phyloP scores from a whole-genome alignment of 2,113 vertebrate genomes.

The Odocoileus hemionus region DNA sequence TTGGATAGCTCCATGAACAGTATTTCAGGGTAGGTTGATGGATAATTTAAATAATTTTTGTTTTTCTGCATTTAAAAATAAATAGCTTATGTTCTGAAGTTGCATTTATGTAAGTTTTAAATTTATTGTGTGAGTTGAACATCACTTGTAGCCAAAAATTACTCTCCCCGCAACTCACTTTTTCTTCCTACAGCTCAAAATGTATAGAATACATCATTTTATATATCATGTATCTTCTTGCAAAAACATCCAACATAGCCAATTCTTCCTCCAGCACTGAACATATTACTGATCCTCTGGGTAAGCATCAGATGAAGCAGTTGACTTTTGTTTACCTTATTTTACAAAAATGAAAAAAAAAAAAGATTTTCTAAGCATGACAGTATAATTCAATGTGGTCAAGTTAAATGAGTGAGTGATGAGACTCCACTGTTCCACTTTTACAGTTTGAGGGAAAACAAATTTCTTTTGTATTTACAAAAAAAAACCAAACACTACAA shows the following conservation, averaged over 20 bases:
- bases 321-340: not conserved
- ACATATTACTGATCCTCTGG: not conserved
- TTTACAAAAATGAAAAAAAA: not conserved
- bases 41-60: not conserved
- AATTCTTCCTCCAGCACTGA: not conserved
- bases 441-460: not conserved
- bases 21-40: not conserved
- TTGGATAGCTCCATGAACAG: not conserved
- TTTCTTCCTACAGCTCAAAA: not conserved
- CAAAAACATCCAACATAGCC: not conserved
- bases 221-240: not conserved
- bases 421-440: not conserved
- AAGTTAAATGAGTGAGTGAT: not conserved
- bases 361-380: not conserved
- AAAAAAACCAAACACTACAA: not conserved
- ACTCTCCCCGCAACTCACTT: not conserved
- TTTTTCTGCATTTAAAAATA: conserved; percentile 19
- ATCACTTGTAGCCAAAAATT: not conserved
- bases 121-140: not conserved
- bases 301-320: not conserved
- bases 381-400: not conserved
- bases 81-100: not conserved
- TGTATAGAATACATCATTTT: not conserved
- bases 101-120: conserved; percentile 15
- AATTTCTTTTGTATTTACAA: not conserved